Evolutionary conservation across 2,113 vertebrate species (phyloP).

Genomic region (Leuciscus idus): DNA sequence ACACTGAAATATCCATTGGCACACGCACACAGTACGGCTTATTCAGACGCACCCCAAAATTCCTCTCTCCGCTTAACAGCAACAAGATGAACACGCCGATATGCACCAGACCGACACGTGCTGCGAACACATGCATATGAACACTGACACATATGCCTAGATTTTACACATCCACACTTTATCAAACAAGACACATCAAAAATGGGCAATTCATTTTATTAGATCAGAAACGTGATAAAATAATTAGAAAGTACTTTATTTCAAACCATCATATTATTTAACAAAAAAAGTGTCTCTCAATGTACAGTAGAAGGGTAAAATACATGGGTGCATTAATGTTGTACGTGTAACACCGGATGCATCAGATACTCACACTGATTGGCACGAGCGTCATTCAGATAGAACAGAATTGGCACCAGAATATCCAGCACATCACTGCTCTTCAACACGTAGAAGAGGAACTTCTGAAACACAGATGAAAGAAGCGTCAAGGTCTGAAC

Average conservation of each 20-base stretch:
- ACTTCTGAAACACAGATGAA: conserved; percentile 81
- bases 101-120: conserved; percentile 79
- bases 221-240: not conserved
- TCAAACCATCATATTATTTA: too few species aligned
- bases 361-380: conserved; percentile 88
- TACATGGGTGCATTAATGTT: not conserved
- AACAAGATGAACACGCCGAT: conserved; percentile 96
- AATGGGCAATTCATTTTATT: not conserved
- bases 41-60: conserved; percentile 97
- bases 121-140: conserved; percentile 66
- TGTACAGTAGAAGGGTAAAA: not conserved
- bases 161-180: not conserved
- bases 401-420: conserved; percentile 92
- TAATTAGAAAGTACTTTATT: not conserved
- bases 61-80: conserved; percentile 95
- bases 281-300: not conserved
- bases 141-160: not conserved
- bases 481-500: not conserved
- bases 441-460: conserved; percentile 98
- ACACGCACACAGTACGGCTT: conserved; percentile 94
- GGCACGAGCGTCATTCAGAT: conserved; percentile 92
- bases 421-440: conserved; percentile 96
- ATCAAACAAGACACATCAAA: not conserved
- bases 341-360: too few species aligned
- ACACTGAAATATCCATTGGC: conserved; percentile 97